These are phyloP conservation scores for Halcyon senegalensis DNA, from an alignment of 2,113 vertebrate genomes.

Conservation along the genomic window DNA sequence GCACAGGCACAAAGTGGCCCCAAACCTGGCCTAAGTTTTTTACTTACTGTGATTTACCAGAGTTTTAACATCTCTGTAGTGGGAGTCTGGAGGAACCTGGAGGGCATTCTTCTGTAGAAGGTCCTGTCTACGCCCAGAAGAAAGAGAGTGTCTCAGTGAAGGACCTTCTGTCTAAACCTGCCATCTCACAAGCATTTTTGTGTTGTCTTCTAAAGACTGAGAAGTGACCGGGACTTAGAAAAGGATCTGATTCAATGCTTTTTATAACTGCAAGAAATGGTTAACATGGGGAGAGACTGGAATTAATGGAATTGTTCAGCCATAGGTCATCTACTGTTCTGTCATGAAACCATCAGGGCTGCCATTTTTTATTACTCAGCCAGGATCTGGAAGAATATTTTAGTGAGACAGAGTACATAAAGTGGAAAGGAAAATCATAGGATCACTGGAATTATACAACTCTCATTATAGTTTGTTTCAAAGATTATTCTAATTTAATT, in stretches of 20 bases:
- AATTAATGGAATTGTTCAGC: slow-evolving; percentile 2
- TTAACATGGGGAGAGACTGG: neutral
- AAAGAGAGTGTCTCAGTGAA: neutral
- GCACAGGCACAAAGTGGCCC: neutral
- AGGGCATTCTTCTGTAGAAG: neutral
- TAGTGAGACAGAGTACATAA: slow-evolving; percentile 25
- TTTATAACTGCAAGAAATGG: neutral
- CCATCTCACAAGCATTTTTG: rapidly evolving
- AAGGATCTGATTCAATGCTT: neutral
- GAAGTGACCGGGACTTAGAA: neutral
- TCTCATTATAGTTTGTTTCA: slow-evolving; percentile 62
- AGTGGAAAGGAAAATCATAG: slow-evolving; percentile 61
- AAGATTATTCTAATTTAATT: slow-evolving; percentile 74
- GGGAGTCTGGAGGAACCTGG: neutral
- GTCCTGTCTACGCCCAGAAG: neutral
- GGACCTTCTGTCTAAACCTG: neutral
- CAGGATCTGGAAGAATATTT: slow-evolving; percentile 5
- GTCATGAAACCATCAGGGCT: neutral
- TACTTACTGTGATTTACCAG: neutral
- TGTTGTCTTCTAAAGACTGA: neutral
- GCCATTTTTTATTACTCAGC: slow-evolving; percentile 32
- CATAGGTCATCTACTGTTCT: neutral
- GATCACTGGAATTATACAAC: slow-evolving; percentile 46
- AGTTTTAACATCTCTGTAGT: neutral
- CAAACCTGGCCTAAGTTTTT: neutral